Percentiles rank a stretch among this genome's conserved stretches.
Conservation (phyloP, 1,140 invertebrate species). For the Cydia amplana region DNA sequence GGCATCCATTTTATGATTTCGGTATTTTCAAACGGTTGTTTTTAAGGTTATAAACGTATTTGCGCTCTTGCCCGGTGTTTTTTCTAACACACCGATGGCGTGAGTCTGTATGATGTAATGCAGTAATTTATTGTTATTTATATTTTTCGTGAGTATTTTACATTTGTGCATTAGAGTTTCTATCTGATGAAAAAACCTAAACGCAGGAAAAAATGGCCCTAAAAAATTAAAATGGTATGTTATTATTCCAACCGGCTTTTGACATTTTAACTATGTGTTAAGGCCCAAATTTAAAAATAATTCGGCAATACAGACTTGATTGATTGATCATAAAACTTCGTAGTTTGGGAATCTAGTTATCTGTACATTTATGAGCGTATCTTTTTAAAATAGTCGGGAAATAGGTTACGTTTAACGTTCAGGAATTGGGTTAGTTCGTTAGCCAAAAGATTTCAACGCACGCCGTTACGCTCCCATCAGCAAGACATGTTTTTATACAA, state of each 20-base stretch:
- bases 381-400: conserved; percentile 25
- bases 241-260: not conserved
- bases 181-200: not conserved
- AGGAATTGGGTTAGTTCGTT: conserved; percentile 27
- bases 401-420: conserved; percentile 29
- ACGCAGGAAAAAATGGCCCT: not conserved
- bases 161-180: conserved; percentile 20
- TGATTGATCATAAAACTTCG: not conserved
- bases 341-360: conserved; percentile 2
- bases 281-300: not conserved
- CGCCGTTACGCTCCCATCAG: conserved; percentile 1
- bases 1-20: conserved; percentile 45
- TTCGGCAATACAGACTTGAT: not conserved
- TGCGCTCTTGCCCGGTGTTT: conserved; percentile 46
- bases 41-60: conserved; percentile 60
- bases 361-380: conserved; percentile 3
- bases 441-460: conserved; percentile 32
- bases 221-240: not conserved
- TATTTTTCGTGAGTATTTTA: conserved; percentile 43
- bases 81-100: conserved; percentile 43
- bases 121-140: conserved; percentile 60
- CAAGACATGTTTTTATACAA: not conserved
- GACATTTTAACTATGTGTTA: not conserved
- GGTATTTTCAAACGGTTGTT: conserved; percentile 56
- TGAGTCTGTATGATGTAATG: conserved; percentile 48